Evolutionary conservation across 2,797 vertebrate species (phyloP).

Genomic region (Microctenopoma lineatum): DNA sequence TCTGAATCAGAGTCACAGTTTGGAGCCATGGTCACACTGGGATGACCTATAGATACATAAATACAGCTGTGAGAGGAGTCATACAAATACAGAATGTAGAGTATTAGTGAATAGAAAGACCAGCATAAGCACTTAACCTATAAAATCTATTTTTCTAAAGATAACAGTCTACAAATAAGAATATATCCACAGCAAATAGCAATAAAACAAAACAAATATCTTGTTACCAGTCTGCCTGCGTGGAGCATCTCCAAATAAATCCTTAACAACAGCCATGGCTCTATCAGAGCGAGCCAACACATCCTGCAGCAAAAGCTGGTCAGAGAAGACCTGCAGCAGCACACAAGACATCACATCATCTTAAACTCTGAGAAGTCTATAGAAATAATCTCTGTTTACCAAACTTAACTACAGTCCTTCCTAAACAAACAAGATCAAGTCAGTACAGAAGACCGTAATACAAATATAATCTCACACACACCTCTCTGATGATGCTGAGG

Average conservation of each 20-base stretch:
- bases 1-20: conserved; percentile 80
- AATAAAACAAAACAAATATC: not conserved
- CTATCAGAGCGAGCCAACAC: conserved; percentile 88
- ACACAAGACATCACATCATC: not conserved
- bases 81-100: not conserved
- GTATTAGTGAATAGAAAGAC: not conserved
- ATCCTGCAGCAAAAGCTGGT: conserved; percentile 89
- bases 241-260: conserved; percentile 87
- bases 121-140: not conserved
- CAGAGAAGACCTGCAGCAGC: conserved; percentile 88
- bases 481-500: conserved; percentile 90
- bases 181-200: not conserved
- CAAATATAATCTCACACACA: conserved; percentile 53
- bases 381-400: conserved; percentile 3
- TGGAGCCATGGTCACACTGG: conserved; percentile 91
- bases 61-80: not conserved
- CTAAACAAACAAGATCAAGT: not conserved
- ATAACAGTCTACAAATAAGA: not conserved
- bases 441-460: not conserved
- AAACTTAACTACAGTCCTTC: not conserved
- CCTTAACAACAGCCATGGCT: conserved; percentile 88
- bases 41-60: conserved; percentile 84
- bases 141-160: not conserved
- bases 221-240: conserved; percentile 87
- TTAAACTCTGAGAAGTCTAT: not conserved